Conservation (phyloP, 2,888 invertebrate genomes). For the Amphipyra tragopoginis region DNA sequence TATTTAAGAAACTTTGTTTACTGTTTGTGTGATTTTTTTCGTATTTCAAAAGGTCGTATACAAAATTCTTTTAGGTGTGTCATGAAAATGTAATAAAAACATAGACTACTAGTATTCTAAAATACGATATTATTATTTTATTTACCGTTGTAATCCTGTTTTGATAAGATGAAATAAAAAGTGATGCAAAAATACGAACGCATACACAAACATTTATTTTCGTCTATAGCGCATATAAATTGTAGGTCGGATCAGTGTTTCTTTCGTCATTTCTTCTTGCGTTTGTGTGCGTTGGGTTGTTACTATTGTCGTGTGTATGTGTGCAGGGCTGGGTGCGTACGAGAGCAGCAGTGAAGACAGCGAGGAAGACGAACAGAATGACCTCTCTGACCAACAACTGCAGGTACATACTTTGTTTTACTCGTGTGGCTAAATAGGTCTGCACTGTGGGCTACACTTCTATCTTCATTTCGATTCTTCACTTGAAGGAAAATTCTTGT, state of each 20-base stretch:
- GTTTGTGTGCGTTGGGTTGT: slow-evolving; percentile 11
- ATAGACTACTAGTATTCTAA: no score
- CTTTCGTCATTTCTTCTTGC: slow-evolving; percentile 18
- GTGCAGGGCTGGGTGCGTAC: slow-evolving; percentile 95
- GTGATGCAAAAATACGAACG: neutral
- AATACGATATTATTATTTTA: no score
- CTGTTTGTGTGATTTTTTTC: slow-evolving; percentile 37
- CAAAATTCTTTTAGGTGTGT: neutral
- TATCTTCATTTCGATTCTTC: no score
- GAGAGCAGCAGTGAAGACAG: slow-evolving; percentile 93
- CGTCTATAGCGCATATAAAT: slow-evolving; percentile 10
- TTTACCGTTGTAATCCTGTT: no score
- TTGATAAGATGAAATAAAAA: no score
- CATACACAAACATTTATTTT: slow-evolving; percentile 30
- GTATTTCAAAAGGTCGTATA: slow-evolving; percentile 20
- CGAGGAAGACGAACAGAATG: slow-evolving; percentile 80
- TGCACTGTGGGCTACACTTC: no score
- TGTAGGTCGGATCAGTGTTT: slow-evolving; percentile 34
- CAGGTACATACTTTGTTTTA: no score
- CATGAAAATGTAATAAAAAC: no score
- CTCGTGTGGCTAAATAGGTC: no score
- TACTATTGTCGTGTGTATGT: slow-evolving; percentile 61
- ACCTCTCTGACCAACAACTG: slow-evolving; percentile 93
- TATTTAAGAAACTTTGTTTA: slow-evolving; percentile 41
- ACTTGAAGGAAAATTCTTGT: no score